A percentile compares a stretch with the other conserved stretches of the same genome.
Evolutionary conservation across 2,888 invertebrate species (phyloP).

Genomic region (Plebejus melissa): DNA sequence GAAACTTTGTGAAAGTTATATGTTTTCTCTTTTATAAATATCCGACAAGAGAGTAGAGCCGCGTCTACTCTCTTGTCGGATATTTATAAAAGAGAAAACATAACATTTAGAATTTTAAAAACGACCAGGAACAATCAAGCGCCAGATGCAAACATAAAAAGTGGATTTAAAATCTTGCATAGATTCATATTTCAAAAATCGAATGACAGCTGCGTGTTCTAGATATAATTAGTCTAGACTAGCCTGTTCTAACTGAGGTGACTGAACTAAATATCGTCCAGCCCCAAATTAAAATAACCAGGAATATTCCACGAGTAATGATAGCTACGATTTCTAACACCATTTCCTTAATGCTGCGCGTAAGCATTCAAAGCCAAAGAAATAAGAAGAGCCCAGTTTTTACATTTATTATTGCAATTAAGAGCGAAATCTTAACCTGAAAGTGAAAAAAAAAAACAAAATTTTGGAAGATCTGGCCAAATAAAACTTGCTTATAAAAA

Average conservation of each 20-base stretch:
- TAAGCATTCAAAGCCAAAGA: not conserved
- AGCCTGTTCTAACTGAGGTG: not conserved
- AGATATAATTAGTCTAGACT: slow-evolving; percentile 26
- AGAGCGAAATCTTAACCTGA: too few species aligned
- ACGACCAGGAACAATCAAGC: not conserved
- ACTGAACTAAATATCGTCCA: slow-evolving; percentile 14
- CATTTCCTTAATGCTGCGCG: not conserved
- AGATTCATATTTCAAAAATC: slow-evolving; percentile 8
- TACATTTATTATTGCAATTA: not conserved
- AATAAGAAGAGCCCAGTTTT: not conserved
- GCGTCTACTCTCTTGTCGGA: too few species aligned
- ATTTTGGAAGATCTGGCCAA: not conserved
- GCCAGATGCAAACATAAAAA: not conserved
- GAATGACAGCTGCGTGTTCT: slow-evolving; percentile 19
- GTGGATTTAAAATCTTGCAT: not conserved
- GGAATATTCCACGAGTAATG: slow-evolving; percentile 14
- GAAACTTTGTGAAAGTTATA: too few species aligned
- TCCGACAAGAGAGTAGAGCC: too few species aligned
- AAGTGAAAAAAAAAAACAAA: not conserved
- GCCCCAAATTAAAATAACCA: slow-evolving; percentile 6
- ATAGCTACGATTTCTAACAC: not conserved
- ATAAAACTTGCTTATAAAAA: not conserved
- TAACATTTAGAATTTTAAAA: not conserved
- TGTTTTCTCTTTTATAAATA: too few species aligned
- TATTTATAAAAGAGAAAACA: too few species aligned